Evolutionary conservation across 1,140 invertebrate genomes (phyloP).

Genomic region (Leptestheria dahalacensis): DNA sequence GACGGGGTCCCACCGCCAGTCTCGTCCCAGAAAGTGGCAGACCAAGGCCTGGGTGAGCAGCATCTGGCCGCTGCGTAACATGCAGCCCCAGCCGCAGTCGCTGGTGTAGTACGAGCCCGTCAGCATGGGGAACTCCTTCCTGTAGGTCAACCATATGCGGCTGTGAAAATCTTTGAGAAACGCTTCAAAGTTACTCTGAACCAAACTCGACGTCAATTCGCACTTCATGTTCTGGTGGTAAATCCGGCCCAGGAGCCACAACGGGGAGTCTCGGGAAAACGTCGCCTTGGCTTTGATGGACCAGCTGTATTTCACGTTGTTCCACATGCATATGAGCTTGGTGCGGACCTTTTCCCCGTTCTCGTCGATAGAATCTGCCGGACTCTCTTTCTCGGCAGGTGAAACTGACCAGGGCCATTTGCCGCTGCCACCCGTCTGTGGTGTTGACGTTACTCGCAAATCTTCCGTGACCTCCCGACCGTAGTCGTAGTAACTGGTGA

Average conservation of each 20-base stretch:
- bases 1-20: conserved; percentile 55
- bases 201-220: conserved; percentile 3
- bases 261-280: conserved; percentile 70
- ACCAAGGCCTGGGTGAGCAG: conserved; percentile 61
- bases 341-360: conserved; percentile 55
- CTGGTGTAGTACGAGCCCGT: conserved; percentile 58
- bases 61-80: conserved; percentile 81
- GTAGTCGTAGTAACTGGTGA: neutral
- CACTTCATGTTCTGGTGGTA: conserved; percentile 51
- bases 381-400: neutral
- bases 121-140: conserved; percentile 59
- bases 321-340: conserved; percentile 67
- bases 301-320: conserved; percentile 79
- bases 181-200: conserved; percentile 39
- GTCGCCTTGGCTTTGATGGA: conserved; percentile 61
- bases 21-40: conserved; percentile 57
- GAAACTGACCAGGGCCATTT: neutral
- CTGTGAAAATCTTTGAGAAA: conserved; percentile 63
- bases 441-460: neutral
- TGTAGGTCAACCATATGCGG: conserved; percentile 49
- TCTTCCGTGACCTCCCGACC: neutral
- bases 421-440: neutral
- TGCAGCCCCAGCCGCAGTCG: conserved; percentile 78
- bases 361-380: no score
- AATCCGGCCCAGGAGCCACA: conserved; percentile 63